Base-by-base conservation (phyloP, 1,140 invertebrate genomes). In the Heliconius hermathena region DNA sequence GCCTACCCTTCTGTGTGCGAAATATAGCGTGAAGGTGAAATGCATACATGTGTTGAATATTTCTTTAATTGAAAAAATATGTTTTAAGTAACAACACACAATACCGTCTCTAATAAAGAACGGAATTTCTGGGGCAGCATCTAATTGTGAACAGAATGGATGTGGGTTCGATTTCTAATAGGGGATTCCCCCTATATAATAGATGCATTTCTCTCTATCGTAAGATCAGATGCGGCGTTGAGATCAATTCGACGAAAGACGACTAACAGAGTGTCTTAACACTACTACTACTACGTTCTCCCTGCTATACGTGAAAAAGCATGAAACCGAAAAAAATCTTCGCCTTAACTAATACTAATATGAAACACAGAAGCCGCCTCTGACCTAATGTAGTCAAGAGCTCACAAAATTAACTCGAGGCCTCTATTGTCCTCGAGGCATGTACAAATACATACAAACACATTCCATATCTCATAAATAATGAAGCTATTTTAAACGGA, bases 271-370 rank as follows among this genome's bases (percentile, higher is more conserved):
- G 41, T 46, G 41, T 36, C 33, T 5, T 36, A 36, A 36, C 33
- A 36, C 8, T 36, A 36, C 33, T 6, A 36, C 33, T 36, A 33
- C 5, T 46, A 46, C 52, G 18, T 20, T n/a, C 54, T 22, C n/a
- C 11, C 54, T 57, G 9, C 20, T 0, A 6, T 16, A 22, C n/a
- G 26, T 29, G 18, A 52, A 52, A 52, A 52, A 5, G 49, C 49
- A 4, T 52, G 9, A 11, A n/a, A 22, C 16, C 2, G 8, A 29
- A 66, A 66, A 16, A 29, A 13, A 26, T 38, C 78, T 18, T 74
- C 73, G 22, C 78, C 78, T 79, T 75, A 79, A 79, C 38, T 36
- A 79, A 75, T 71, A 75, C 60, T 38, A 79, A 79, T 73, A 79
- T 26, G 20, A 71, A 22, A 22, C 38, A 71, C 73, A 52, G 73